Evolutionary conservation across 2,113 vertebrate genomes (phyloP).

Genomic region (Cyphomyrus discorhynchus): DNA sequence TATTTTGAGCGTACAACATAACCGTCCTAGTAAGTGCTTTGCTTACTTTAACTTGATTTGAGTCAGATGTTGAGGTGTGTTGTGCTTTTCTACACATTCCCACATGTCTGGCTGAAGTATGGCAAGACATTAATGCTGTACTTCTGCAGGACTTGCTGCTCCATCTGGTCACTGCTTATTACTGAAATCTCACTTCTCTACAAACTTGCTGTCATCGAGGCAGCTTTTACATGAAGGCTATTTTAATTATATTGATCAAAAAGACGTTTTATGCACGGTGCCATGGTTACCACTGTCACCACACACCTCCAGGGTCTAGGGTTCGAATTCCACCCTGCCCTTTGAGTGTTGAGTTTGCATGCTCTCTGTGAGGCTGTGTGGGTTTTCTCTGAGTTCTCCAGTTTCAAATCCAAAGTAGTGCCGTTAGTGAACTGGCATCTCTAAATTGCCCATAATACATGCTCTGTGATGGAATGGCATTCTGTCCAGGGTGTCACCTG

Average conservation of each 20-base stretch:
- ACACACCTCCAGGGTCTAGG: not conserved
- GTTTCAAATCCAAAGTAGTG: not conserved
- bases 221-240: not conserved
- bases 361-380: not conserved
- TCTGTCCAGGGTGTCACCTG: not conserved
- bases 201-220: not conserved
- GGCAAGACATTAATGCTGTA: not conserved
- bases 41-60: not conserved
- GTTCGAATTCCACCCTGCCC: not conserved
- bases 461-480: not conserved
- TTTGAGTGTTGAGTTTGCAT: not conserved
- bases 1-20: not conserved
- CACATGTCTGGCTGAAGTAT: not conserved
- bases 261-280: not conserved
- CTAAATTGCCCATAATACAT: not conserved
- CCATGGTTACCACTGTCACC: not conserved
- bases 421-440: not conserved
- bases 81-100: not conserved
- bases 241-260: conserved; percentile 1
- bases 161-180: not conserved
- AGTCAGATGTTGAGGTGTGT: not conserved
- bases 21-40: not conserved
- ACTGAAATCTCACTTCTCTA: not conserved
- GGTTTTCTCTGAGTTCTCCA: not conserved
- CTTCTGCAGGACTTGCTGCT: not conserved